Evolutionary conservation across 2,113 vertebrate genomes (phyloP).

Genomic region (Mirounga angustirostris): DNA sequence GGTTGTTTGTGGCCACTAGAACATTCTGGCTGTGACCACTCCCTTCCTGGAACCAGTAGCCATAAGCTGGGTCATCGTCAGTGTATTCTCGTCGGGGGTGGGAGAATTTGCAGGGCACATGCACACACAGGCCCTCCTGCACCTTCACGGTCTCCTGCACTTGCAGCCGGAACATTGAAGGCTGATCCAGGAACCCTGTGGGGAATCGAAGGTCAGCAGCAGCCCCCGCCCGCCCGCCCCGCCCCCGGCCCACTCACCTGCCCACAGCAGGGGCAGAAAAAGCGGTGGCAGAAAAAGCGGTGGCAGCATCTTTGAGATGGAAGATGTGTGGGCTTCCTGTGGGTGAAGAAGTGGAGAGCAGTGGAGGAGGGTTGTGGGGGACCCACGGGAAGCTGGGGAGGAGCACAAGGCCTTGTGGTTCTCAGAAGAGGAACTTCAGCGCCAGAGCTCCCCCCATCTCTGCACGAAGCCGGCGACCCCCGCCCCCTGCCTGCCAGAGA

Average conservation of each 20-base stretch:
- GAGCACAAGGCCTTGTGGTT: accelerated
- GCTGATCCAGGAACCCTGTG: not conserved
- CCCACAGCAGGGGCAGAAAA: not conserved
- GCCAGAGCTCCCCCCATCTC: accelerated
- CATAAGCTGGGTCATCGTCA: accelerated
- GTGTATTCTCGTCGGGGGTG: accelerated
- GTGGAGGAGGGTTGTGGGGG: not conserved
- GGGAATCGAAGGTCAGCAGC: accelerated
- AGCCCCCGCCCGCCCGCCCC: not conserved
- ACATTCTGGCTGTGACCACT: accelerated
- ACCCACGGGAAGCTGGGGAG: not conserved
- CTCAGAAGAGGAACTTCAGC: not conserved
- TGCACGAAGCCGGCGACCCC: accelerated
- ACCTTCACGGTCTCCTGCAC: no score
- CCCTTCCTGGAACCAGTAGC: not conserved
- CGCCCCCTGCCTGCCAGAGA: not conserved
- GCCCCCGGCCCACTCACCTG: not conserved
- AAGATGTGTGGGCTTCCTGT: not conserved
- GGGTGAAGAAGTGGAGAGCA: not conserved
- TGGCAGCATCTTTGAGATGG: not conserved
- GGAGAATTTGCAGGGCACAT: accelerated
- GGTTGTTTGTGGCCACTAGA: not conserved
- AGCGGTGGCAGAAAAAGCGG: not conserved
- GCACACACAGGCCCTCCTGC: not conserved
- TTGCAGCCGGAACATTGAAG: accelerated